A percentile compares a stretch with the other conserved stretches of the same genome.
Conservation (phyloP, 2,113 vertebrate species). For the Halichoerus grypus region DNA sequence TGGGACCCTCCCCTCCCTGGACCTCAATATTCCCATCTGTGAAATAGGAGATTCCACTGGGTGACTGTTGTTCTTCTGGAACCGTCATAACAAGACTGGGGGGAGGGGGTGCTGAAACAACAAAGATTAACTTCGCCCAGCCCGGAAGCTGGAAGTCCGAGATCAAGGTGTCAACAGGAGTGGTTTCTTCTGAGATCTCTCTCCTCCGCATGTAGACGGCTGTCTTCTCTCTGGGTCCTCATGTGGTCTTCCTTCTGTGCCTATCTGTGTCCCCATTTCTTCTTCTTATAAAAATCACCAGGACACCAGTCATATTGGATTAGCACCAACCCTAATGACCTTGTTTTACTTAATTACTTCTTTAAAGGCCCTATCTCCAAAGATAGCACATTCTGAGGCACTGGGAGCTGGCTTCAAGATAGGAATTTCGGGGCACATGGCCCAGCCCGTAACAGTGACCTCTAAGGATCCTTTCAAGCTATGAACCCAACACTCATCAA, state of each 20-base stretch:
- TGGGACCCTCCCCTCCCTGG: background rate
- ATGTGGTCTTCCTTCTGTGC: background rate
- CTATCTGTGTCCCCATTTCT: background rate
- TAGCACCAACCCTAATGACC: background rate
- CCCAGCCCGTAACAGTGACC: background rate
- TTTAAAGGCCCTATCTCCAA: background rate
- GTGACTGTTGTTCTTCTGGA: background rate
- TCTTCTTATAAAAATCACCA: background rate
- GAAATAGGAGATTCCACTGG: background rate
- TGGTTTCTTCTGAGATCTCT: background rate
- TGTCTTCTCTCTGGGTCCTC: background rate
- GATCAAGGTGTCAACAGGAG: rapidly evolving
- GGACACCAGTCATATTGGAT: background rate
- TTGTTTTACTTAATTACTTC: background rate
- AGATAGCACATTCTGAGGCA: background rate
- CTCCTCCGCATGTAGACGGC: rapidly evolving
- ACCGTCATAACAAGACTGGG: background rate
- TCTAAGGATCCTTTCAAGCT: background rate
- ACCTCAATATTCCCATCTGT: background rate
- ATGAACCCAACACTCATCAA: rapidly evolving
- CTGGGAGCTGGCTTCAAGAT: background rate
- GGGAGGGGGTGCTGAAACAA: background rate
- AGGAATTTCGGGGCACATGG: no score
- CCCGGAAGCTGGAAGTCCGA: background rate
- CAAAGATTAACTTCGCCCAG: background rate